Conservation (phyloP, 2,113 vertebrate genomes). For the Eurystomus gularis region DNA sequence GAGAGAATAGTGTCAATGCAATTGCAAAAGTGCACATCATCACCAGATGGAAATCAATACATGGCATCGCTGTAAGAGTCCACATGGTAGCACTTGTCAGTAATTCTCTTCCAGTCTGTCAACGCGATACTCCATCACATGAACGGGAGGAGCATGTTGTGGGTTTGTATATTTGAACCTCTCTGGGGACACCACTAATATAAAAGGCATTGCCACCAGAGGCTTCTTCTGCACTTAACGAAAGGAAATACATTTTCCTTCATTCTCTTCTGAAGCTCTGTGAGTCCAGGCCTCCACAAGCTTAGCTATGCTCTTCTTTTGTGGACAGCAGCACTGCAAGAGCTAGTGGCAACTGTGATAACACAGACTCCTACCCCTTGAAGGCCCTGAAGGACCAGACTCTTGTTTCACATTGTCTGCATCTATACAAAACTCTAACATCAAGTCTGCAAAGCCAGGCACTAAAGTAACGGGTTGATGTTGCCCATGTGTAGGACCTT, state of each 20-base stretch:
- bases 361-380: background rate
- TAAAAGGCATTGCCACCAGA: slow-evolving; percentile 39
- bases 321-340: background rate
- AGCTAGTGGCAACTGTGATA: background rate
- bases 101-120: slow-evolving; percentile 57
- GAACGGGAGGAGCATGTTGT: slow-evolving; percentile 42
- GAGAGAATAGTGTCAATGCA: slow-evolving; percentile 23
- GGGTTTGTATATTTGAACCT: slow-evolving; percentile 48
- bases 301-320: background rate
- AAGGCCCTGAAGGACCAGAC: background rate
- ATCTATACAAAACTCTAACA: background rate
- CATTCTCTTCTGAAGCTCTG: background rate
- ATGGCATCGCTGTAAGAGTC: slow-evolving; percentile 22
- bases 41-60: slow-evolving; percentile 58
- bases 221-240: slow-evolving; percentile 11
- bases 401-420: background rate
- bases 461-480: background rate
- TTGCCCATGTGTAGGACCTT: background rate
- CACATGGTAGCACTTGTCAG: slow-evolving; percentile 63
- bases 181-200: slow-evolving; percentile 49
- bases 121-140: slow-evolving; percentile 31
- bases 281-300: background rate
- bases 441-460: background rate
- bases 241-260: slow-evolving; percentile 41
- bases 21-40: slow-evolving; percentile 48